These are phyloP conservation scores for Trilocha varians DNA, from an alignment of 2,888 invertebrate genomes.

Conservation along the genomic window DNA sequence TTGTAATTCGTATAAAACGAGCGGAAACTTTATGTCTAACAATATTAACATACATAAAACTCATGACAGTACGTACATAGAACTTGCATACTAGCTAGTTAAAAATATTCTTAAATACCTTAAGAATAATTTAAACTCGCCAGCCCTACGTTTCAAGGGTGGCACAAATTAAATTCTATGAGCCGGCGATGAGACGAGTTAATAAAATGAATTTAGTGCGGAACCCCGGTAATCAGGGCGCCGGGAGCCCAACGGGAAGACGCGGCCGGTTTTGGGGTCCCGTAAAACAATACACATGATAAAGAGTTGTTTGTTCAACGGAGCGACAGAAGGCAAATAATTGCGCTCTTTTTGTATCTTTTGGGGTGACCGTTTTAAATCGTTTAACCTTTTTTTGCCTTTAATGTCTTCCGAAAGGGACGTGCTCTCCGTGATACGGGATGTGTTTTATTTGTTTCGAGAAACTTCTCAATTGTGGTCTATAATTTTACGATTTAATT, in stretches of 20 bases:
- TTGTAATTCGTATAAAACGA: too few relatives aligned
- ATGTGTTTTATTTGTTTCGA: background rate
- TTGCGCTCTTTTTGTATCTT: slow-evolving; percentile 39
- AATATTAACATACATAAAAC: too few relatives aligned
- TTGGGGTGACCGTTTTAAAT: slow-evolving; percentile 34
- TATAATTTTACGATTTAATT: too few relatives aligned
- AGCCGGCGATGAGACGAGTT: slow-evolving; percentile 68
- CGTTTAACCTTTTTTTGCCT: slow-evolving; percentile 26
- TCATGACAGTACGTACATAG: too few relatives aligned
- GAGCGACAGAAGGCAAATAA: slow-evolving; percentile 60
- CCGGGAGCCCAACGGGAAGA: slow-evolving; percentile 28
- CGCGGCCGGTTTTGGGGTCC: slow-evolving; percentile 40
- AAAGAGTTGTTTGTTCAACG: slow-evolving; percentile 56
- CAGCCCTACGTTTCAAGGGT: slow-evolving; percentile 46
- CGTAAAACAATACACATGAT: slow-evolving; percentile 55
- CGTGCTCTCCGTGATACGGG: background rate
- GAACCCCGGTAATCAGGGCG: slow-evolving; percentile 51
- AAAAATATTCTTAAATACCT: background rate
- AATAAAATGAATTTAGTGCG: slow-evolving; percentile 65
- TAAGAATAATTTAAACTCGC: slow-evolving; percentile 8
- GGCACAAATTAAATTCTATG: slow-evolving; percentile 68
- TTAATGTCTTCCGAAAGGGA: slow-evolving; percentile 12
- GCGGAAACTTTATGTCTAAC: too few relatives aligned
- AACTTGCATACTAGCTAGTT: too few relatives aligned
- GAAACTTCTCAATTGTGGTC: background rate